These are phyloP conservation scores for Anthophora plumipes DNA, from an alignment of 2,888 invertebrate species.

Conservation along the genomic window DNA sequence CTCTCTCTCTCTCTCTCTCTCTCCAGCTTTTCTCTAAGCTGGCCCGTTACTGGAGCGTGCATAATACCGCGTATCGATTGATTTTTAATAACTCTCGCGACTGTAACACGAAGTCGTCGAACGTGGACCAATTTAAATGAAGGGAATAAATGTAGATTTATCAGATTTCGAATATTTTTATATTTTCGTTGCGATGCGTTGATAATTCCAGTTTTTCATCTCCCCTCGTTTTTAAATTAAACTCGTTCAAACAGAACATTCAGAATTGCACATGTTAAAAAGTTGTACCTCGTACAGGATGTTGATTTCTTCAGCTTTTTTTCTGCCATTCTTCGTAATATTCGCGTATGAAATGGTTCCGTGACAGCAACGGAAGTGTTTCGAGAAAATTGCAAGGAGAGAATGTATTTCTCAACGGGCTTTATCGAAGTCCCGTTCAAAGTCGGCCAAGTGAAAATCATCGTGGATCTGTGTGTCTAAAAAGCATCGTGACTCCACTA, in stretches of 20 bases:
- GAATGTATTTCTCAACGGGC: constrained; percentile 7
- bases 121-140: background rate
- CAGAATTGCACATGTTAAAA: no score
- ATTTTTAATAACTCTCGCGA: constrained; percentile 15
- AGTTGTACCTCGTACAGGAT: no score
- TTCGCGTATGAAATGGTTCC: background rate
- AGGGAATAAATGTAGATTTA: background rate
- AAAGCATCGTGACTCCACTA: constrained; percentile 4
- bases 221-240: no score
- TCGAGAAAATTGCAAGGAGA: constrained; percentile 3
- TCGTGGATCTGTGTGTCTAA: background rate
- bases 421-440: background rate
- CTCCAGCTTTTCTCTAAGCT: background rate
- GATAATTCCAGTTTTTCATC: no score
- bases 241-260: no score
- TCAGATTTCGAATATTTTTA: no score
- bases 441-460: constrained; percentile 31
- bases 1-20: background rate
- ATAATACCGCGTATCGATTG: constrained; percentile 11
- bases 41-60: constrained; percentile 4
- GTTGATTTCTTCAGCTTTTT: no score
- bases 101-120: background rate
- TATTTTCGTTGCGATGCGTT: background rate
- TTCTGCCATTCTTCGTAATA: no score
- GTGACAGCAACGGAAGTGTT: background rate